Evolutionary conservation across 2,113 vertebrate species (phyloP).

Genomic region (Crotalus helleri): DNA sequence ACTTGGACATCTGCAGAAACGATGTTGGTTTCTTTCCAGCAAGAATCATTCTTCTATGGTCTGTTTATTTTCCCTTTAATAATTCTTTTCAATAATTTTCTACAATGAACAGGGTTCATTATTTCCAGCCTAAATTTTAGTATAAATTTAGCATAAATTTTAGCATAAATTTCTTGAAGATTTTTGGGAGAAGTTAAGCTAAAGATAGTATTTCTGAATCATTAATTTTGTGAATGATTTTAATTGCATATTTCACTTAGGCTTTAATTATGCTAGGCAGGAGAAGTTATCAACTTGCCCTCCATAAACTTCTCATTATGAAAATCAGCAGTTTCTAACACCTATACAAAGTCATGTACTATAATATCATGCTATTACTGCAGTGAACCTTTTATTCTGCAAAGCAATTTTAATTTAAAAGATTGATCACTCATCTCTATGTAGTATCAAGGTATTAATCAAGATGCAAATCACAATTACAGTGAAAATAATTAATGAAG

Average conservation of each 20-base stretch:
- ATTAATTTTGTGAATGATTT: neutral
- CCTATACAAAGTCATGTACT: neutral
- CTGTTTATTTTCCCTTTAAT: neutral
- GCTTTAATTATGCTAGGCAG: neutral
- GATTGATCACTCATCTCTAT: constrained; percentile 28
- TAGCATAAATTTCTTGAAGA: neutral
- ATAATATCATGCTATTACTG: neutral
- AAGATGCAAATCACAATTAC: constrained; percentile 38
- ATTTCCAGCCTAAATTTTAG: neutral
- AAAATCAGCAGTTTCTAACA: neutral
- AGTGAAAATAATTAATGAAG: constrained; percentile 39
- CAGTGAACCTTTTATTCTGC: neutral
- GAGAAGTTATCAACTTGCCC: neutral
- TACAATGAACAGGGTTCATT: neutral
- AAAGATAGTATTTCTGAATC: neutral
- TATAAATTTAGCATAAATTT: neutral
- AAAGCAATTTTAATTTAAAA: constrained; percentile 22
- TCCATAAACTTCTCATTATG: neutral
- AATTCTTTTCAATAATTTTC: neutral
- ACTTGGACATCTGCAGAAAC: neutral
- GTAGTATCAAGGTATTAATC: constrained; percentile 49
- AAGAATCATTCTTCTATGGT: neutral
- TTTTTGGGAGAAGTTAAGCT: neutral
- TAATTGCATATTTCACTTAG: neutral
- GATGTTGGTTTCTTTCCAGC: neutral